Percentiles rank a stretch among this genome's conserved stretches.
Conservation (phyloP, 2,888 invertebrate species). For the Neuroscelio doddi region DNA sequence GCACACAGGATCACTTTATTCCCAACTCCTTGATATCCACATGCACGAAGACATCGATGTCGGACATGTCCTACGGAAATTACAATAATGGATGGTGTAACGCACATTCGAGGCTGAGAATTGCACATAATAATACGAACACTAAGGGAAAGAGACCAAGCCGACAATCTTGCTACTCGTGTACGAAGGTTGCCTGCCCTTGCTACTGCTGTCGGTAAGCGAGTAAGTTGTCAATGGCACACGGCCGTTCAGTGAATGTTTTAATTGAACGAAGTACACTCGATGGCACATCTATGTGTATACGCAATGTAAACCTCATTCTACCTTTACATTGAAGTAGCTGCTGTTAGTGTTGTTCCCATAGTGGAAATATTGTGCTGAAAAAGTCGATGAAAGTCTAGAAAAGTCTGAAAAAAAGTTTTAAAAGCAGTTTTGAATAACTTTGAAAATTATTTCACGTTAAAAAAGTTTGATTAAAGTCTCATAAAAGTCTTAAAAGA, state of each 20-base stretch:
- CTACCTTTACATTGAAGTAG: too few relatives aligned
- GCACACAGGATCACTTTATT: too few relatives aligned
- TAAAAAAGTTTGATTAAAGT: too few relatives aligned
- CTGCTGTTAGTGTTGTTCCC: too few relatives aligned
- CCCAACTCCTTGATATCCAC: too few relatives aligned
- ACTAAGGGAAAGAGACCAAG: conserved; percentile 7
- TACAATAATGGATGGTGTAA: conserved; percentile 45
- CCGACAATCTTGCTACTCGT: conserved; percentile 20
- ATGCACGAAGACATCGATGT: conserved; percentile 28
- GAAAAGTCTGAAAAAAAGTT: too few relatives aligned
- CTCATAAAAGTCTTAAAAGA: too few relatives aligned
- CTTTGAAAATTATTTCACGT: too few relatives aligned
- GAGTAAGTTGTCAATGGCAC: conserved; percentile 35
- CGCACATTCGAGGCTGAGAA: conserved; percentile 30
- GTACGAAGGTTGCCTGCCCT: conserved; percentile 21
- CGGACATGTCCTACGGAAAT: conserved; percentile 35
- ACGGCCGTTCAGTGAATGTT: conserved; percentile 21
- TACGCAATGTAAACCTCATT: too few relatives aligned
- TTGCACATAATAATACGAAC: conserved; percentile 37
- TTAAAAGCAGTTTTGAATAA: too few relatives aligned
- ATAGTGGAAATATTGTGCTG: too few relatives aligned
- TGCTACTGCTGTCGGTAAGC: conserved; percentile 18
- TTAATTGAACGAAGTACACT: conserved; percentile 32
- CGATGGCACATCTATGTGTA: conserved; percentile 7
- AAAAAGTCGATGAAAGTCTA: too few relatives aligned